Evolutionary conservation across 2,113 vertebrate species (phyloP).

Genomic region (Hippoglossus stenolepis): DNA sequence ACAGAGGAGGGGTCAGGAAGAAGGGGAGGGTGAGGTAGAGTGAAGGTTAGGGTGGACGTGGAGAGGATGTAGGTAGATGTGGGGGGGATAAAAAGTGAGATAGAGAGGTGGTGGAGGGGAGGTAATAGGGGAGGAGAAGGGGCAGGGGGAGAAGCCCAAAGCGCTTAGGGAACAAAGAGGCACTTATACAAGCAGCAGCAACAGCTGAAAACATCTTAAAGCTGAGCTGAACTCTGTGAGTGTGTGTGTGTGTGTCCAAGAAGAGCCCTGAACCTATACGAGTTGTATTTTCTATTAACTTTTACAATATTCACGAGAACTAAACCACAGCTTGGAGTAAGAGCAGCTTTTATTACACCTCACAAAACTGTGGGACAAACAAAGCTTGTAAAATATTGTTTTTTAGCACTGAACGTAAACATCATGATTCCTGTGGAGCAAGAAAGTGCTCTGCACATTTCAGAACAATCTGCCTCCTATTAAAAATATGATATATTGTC

Average conservation of each 20-base stretch:
- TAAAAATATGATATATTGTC: too few species aligned
- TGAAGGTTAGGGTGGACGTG: constrained; percentile 1
- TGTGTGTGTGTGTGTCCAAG: constrained; percentile 22
- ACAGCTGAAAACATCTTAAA: constrained; percentile 85
- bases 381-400: background rate
- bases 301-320: background rate
- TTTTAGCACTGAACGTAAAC: too few species aligned
- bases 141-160: constrained; percentile 49
- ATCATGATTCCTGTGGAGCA: too few species aligned
- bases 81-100: constrained; percentile 20
- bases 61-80: constrained; percentile 4
- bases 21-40: background rate
- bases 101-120: constrained; percentile 40
- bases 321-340: background rate
- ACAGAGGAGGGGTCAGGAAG: background rate
- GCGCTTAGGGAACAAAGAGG: constrained; percentile 78
- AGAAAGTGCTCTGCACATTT: too few species aligned
- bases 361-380: background rate
- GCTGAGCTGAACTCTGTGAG: constrained; percentile 46
- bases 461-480: too few species aligned
- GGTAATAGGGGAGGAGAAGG: constrained; percentile 27
- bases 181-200: constrained; percentile 77
- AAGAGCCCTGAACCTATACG: background rate
- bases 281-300: background rate
- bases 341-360: background rate